phyloP scores from a whole-genome alignment of 2,113 vertebrate species.

The Tapirus terrestris region DNA sequence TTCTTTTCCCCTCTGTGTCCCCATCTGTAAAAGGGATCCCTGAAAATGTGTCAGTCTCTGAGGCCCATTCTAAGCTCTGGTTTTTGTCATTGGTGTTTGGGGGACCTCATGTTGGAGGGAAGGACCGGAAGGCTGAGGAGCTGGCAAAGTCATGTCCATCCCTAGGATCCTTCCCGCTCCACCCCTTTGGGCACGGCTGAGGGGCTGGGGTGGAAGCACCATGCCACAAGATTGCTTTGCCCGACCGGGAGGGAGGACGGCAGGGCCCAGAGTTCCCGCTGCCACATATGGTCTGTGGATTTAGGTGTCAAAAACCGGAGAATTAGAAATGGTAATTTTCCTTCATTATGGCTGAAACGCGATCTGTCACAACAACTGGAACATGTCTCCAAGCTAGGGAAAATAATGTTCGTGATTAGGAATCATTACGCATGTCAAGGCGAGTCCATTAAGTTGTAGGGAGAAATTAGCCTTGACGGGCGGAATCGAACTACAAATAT shows the following conservation, averaged over 20 bases:
- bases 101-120: accelerated
- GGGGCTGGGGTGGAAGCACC: not conserved
- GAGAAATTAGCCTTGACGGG: constrained; percentile 91
- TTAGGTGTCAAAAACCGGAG: constrained; percentile 90
- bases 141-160: accelerated
- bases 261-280: constrained; percentile 30
- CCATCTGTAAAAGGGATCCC: not conserved
- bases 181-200: not conserved
- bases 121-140: accelerated
- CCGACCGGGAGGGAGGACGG: not conserved
- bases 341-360: constrained; percentile 92
- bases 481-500: constrained; percentile 87
- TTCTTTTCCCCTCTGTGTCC: not conserved
- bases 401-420: constrained; percentile 93
- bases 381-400: constrained; percentile 89
- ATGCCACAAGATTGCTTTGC: not conserved
- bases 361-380: constrained; percentile 94
- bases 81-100: not conserved
- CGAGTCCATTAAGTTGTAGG: constrained; percentile 89
- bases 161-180: accelerated
- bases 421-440: constrained; percentile 91
- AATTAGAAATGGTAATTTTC: constrained; percentile 93
- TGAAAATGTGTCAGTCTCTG: not conserved
- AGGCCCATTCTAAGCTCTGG: not conserved
- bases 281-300: constrained; percentile 89